Percentiles rank a stretch among this genome's conserved stretches.
These are phyloP conservation scores for Drosophila novamexicana DNA, from an alignment of 1,140 invertebrate species.

Conservation along the genomic window DNA sequence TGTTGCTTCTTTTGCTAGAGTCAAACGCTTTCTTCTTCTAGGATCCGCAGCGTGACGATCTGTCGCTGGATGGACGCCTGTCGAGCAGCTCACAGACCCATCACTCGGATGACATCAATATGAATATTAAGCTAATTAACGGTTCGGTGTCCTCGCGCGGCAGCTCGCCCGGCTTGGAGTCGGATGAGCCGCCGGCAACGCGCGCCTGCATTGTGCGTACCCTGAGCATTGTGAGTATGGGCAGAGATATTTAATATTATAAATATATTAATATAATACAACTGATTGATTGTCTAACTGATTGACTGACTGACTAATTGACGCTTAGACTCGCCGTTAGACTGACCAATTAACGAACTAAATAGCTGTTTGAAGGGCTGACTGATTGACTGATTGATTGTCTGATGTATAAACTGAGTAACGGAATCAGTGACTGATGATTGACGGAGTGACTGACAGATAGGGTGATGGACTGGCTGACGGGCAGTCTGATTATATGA, in stretches of 20 bases:
- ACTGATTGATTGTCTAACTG: no score
- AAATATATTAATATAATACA: no score
- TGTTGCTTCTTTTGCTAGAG: not conserved
- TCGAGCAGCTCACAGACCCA: slow-evolving; percentile 73
- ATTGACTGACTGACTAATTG: no score
- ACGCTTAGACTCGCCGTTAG: no score
- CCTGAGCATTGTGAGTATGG: slow-evolving; percentile 86
- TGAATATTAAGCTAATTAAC: slow-evolving; percentile 73
- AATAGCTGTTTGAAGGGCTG: no score
- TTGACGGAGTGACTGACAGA: no score
- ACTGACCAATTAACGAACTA: no score
- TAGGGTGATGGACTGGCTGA: no score
- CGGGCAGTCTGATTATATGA: no score
- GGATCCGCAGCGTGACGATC: slow-evolving; percentile 73
- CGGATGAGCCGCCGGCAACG: slow-evolving; percentile 68
- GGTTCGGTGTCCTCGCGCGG: slow-evolving; percentile 80
- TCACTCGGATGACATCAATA: slow-evolving; percentile 76
- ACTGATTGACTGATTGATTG: no score
- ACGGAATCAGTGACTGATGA: no score
- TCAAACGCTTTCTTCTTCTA: slow-evolving; percentile 38
- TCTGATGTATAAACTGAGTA: no score
- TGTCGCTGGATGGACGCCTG: slow-evolving; percentile 73
- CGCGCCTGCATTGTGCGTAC: slow-evolving; percentile 86
- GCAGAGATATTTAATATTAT: not conserved
- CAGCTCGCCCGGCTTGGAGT: slow-evolving; percentile 75